Base-by-base conservation (phyloP, 2,113 vertebrate species). In the Nothocercus nigrocapillus region DNA sequence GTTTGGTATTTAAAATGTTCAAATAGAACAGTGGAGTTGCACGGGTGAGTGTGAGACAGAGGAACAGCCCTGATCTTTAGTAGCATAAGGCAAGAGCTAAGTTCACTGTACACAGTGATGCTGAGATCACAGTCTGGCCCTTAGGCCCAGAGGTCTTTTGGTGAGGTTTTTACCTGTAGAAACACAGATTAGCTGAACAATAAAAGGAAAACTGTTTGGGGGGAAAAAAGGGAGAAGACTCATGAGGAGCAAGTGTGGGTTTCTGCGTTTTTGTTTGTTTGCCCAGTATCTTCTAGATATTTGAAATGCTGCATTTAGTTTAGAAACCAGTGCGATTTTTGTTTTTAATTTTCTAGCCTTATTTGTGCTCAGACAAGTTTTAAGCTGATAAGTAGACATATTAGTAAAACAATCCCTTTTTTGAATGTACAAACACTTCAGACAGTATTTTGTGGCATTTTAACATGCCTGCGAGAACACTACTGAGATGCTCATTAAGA, bases 1-100 rank as follows among this genome's bases (percentile, higher is more conserved):
- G 16, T 89, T 75, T 68, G 6, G n/a, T 51, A 13, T 91, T 85
- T 79, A 25, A 93, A 82, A 79, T 53, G 7, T 77, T 91, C 54
- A 16, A n/a, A 87, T 44, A 76, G 51, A 58, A 34, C 24, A 18
- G 44, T 19, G 20, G 51, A 51, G 17, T 40, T 79, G 36, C 49
- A 21, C 14, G 69, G 28, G 25, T 76, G 66, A 88, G 59, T 40
- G 15, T 13, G 51, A 47, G 56, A 58, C 62, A 68, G 64, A 59
- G 34, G 10, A 93, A 17, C 45, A 12, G 11, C 36, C 32, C 27
- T 72, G 28, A 51, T 62, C 20, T 40, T 66, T 22, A 54, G 0
- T 9, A 45, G 32, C 38, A 20, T 1, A 1, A 44, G 30, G n/a
- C n/a, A 66, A 18, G 16, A 56, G 18, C 53, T 49, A 30, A 9